Base-by-base conservation (phyloP, 2,888 invertebrate genomes). In the Scrobipalpa costella region DNA sequence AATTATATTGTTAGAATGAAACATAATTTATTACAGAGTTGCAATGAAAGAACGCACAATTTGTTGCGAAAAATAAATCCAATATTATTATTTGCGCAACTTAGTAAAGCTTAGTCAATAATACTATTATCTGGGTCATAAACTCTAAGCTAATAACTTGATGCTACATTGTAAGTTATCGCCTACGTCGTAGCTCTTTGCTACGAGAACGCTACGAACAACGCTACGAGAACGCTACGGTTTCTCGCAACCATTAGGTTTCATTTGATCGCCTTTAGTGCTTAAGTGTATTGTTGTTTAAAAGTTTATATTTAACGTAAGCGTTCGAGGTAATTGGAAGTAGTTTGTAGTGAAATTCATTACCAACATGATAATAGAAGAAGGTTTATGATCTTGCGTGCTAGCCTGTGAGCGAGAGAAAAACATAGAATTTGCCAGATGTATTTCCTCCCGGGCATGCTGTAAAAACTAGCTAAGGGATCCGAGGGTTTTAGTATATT, bases 211-310 rank as follows among this genome's bases (percentile, higher is more conserved):
- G 50, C 8, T 36, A 27, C 55, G 27, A 27, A 1, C 27, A 15
- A 15, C 33, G 15, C 50, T 50, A 19, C 50, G 21, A 50, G 44
- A 52, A 21, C 50, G 9, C 17, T 58, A 64, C 27, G 59, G 52
- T 33, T 64, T 36, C 64, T 62, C 52, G 64, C 58, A 62, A 62
- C 55, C 33, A 55, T 62, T 62, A 62, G 59, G 62, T 64, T 62
- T 62, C 64, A 60, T 62, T 64, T 62, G 64, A 64, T 64, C 40
- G 59, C 59, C 13, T 64, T 62, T 38, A 44, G 36, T 49, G 47
- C 61, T 55, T 64, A 62, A 64, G 62, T 59, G 55, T 58, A 61
- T 47, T 64, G 47, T 36, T 47, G 47, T 55, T 63, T 63, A 60
- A 44, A 55, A 52, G 15, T 47, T 55, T 33, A 36, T 57, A 27